phyloP scores from a whole-genome alignment of 2,113 vertebrate species.

The Laticauda colubrina region DNA sequence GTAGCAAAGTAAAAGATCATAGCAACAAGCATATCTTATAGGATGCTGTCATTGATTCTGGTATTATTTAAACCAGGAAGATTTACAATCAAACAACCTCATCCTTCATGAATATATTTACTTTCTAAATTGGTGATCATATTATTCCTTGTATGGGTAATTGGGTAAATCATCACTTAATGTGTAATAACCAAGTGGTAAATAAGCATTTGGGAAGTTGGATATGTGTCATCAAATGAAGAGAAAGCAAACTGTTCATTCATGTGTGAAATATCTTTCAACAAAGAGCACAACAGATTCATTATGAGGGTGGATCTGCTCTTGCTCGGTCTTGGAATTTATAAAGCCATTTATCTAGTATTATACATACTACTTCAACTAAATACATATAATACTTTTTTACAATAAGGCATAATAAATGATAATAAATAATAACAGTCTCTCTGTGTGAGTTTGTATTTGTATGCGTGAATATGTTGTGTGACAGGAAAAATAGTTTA shows the following conservation, averaged over 20 bases:
- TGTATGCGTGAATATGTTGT: not conserved
- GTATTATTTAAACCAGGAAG: not conserved
- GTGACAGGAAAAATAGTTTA: not conserved
- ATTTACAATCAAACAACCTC: not conserved
- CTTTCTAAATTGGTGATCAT: not conserved
- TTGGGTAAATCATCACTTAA: not conserved
- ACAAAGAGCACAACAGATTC: not conserved
- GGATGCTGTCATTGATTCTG: not conserved
- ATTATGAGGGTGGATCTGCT: not conserved
- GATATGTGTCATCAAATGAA: not conserved
- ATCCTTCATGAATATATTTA: not conserved
- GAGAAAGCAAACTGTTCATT: not conserved
- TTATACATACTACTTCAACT: not conserved
- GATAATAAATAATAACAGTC: not conserved
- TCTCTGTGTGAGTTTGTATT: not conserved
- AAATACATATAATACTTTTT: not conserved
- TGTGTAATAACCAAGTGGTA: not conserved
- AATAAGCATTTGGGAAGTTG: not conserved
- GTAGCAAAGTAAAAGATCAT: not conserved
- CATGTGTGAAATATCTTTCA: not conserved
- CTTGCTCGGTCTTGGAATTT: not conserved
- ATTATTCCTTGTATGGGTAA: not conserved
- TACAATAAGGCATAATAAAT: not conserved
- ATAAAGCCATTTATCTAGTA: not conserved
- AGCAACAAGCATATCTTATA: not conserved